phyloP scores from a whole-genome alignment of 92 coral and sea anemone species.

The Epizoanthus rinbou region DNA sequence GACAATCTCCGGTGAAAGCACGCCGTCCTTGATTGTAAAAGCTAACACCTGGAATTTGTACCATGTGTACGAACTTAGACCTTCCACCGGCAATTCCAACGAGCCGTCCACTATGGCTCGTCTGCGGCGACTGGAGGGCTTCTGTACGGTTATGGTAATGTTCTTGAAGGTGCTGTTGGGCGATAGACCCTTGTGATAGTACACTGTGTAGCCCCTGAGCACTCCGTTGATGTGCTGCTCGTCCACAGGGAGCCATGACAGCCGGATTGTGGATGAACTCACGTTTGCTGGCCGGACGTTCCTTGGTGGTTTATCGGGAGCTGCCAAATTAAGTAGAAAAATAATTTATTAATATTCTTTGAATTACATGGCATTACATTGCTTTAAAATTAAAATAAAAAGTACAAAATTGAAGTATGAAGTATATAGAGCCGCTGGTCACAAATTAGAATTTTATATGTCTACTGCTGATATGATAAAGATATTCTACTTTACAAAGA shows the following conservation, averaged over 20 bases:
- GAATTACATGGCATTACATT: too few species aligned
- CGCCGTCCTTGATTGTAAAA: constrained; percentile 76
- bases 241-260: constrained; percentile 74
- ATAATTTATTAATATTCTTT: background rate
- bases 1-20: constrained; percentile 65
- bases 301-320: constrained; percentile 71
- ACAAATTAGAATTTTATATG: too few species aligned
- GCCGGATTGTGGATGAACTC: constrained; percentile 66
- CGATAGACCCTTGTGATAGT: constrained; percentile 46
- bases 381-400: too few species aligned
- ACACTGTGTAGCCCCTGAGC: constrained; percentile 61
- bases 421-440: too few species aligned
- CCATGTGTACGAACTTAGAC: constrained; percentile 66
- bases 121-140: constrained; percentile 43
- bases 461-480: too few species aligned
- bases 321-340: constrained; percentile 30
- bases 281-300: constrained; percentile 62
- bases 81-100: constrained; percentile 48
- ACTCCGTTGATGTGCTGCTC: constrained; percentile 64
- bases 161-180: constrained; percentile 43
- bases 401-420: too few species aligned
- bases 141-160: constrained; percentile 36
- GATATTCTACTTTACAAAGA: too few species aligned
- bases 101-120: constrained; percentile 50
- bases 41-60: constrained; percentile 85